phyloP scores from a whole-genome alignment of 2,113 vertebrate species.

The Pollimyrus isidori region DNA sequence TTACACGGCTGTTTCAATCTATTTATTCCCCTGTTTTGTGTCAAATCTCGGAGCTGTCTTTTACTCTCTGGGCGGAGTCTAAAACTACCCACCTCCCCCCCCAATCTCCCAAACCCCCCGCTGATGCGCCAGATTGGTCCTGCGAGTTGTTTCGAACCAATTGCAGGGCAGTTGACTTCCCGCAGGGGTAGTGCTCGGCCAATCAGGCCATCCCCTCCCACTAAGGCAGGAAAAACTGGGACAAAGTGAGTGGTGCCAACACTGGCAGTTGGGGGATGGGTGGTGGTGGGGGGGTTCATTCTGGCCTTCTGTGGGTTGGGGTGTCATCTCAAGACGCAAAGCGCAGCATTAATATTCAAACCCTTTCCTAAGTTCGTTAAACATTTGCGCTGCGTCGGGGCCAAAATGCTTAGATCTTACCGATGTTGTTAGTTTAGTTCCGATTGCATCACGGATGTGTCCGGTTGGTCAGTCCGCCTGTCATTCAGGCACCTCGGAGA shows the following conservation, averaged over 20 bases:
- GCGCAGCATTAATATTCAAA: neutral
- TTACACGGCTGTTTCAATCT: neutral
- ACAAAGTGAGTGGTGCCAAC: neutral
- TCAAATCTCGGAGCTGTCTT: neutral
- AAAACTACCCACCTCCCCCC: neutral
- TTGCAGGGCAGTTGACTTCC: neutral
- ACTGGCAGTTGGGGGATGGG: neutral
- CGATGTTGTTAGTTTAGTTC: neutral
- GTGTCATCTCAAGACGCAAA: neutral
- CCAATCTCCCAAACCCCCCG: neutral
- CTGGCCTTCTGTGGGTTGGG: neutral
- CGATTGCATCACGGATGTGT: neutral
- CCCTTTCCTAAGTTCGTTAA: neutral
- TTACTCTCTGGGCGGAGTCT: neutral
- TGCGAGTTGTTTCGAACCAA: neutral
- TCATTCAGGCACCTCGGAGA: neutral
- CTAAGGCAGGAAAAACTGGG: slow-evolving; percentile 12
- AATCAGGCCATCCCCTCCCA: neutral
- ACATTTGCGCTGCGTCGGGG: neutral
- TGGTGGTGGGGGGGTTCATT: neutral
- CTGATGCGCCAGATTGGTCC: neutral
- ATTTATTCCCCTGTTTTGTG: neutral
- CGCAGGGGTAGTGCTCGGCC: neutral
- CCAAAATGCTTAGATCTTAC: neutral
- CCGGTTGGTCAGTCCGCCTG: neutral